These are phyloP conservation scores for Candidula unifasciata DNA, from an alignment of 2,888 invertebrate species.

Conservation along the genomic window DNA sequence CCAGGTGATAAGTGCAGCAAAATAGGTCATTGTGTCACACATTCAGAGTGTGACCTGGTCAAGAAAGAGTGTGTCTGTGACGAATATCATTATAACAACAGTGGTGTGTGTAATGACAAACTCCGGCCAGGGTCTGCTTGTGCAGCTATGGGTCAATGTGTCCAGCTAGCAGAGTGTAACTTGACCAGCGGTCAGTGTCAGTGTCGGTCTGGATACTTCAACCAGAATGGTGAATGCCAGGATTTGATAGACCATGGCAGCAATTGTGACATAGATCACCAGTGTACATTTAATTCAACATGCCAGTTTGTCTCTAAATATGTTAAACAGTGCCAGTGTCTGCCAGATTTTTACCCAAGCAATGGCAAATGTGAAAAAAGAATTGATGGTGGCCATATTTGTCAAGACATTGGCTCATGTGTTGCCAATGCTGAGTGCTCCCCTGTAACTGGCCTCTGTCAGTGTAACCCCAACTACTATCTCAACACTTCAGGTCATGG, in stretches of 20 bases:
- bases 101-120: constrained; percentile 29
- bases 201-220: constrained; percentile 38
- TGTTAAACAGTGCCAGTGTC: constrained; percentile 44
- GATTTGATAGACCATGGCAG: constrained; percentile 38
- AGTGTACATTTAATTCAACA: constrained; percentile 41
- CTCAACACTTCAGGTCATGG: constrained; percentile 35
- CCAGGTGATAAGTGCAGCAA: constrained; percentile 40
- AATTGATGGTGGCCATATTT: constrained; percentile 42
- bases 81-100: constrained; percentile 38
- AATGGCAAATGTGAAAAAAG: constrained; percentile 49
- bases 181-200: constrained; percentile 39
- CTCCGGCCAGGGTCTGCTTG: constrained; percentile 38
- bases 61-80: constrained; percentile 40
- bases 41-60: constrained; percentile 35
- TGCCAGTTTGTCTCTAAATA: constrained; percentile 42
- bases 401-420: constrained; percentile 43
- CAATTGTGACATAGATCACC: constrained; percentile 31
- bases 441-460: constrained; percentile 41
- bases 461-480: constrained; percentile 48
- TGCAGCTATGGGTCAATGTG: constrained; percentile 42
- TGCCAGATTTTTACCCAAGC: constrained; percentile 36
- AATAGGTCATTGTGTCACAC: constrained; percentile 38
- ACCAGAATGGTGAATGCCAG: constrained; percentile 35
- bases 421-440: constrained; percentile 51
- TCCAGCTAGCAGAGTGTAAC: constrained; percentile 50